A percentile compares a stretch with the other conserved stretches of the same genome.
phyloP scores from a whole-genome alignment of 2,888 invertebrate species.

The Aproaerema taeniolella region DNA sequence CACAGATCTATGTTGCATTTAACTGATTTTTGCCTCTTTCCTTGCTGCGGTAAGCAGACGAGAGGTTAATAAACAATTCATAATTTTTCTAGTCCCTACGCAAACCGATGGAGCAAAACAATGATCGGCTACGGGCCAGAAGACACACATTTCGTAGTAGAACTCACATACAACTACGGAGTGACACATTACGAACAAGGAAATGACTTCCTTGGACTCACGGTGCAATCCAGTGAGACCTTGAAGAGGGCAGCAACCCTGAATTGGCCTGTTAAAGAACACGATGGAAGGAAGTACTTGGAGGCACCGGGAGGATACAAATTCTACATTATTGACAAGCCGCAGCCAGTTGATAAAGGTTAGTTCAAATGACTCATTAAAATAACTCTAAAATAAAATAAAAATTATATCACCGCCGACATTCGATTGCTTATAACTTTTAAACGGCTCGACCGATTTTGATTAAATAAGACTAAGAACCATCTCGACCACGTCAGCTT shows the following conservation, averaged over 20 bases:
- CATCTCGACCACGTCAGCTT: no score
- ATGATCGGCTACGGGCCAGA: constrained; percentile 99
- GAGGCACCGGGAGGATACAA: constrained; percentile 96
- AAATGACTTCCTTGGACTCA: constrained; percentile 94
- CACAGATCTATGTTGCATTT: no score
- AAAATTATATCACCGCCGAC: no score
- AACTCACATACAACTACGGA: constrained; percentile 98
- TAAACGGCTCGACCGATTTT: no score
- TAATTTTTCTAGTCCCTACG: constrained; percentile 95
- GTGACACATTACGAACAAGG: constrained; percentile 91
- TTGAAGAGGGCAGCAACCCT: constrained; percentile 83
- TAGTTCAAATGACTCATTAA: constrained; percentile 22
- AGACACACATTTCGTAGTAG: constrained; percentile 95
- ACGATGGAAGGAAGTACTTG: constrained; percentile 79
- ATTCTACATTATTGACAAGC: constrained; percentile 87
- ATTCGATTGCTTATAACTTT: no score
- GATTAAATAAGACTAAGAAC: no score
- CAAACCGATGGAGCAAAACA: constrained; percentile 98
- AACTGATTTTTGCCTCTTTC: no score
- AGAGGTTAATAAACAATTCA: no score
- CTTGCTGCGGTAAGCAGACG: no score
- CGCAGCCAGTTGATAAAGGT: constrained; percentile 82
- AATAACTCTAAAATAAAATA: no score
- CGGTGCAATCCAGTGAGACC: constrained; percentile 87
- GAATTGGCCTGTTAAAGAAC: constrained; percentile 84